Evolutionary conservation across 1,140 invertebrate genomes (phyloP).

Genomic region (Diachasma alloeum): DNA sequence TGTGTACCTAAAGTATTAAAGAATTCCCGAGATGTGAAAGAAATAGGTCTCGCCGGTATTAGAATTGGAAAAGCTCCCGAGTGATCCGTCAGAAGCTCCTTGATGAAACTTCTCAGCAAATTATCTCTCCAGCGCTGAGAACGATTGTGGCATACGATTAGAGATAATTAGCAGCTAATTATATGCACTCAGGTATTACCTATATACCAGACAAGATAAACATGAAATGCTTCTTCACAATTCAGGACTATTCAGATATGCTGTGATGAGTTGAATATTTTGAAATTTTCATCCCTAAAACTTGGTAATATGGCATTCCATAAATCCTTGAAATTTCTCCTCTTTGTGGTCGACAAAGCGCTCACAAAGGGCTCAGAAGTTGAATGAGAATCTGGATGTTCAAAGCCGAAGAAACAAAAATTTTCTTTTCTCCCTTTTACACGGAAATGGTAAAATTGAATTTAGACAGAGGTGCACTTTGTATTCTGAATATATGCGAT

Average conservation of each 20-base stretch:
- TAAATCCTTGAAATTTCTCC: background rate
- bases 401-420: background rate
- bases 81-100: background rate
- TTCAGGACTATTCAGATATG: background rate
- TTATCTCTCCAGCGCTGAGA: background rate
- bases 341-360: background rate
- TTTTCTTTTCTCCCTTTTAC: background rate
- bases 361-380: background rate
- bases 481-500: no score
- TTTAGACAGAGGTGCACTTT: no score
- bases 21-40: background rate
- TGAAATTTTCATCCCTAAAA: background rate
- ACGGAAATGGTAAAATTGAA: background rate
- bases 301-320: slow-evolving; percentile 3
- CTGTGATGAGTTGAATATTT: background rate
- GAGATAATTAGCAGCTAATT: background rate
- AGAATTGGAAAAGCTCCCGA: background rate
- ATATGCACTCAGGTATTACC: background rate
- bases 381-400: background rate
- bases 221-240: background rate
- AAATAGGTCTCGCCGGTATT: background rate
- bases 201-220: background rate
- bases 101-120: slow-evolving; percentile 6
- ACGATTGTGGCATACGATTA: background rate
- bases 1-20: background rate